A percentile compares a stretch with the other conserved stretches of the same genome.
Evolutionary conservation across 2,797 vertebrate genomes (phyloP).

Genomic region (Chanos chanos): DNA sequence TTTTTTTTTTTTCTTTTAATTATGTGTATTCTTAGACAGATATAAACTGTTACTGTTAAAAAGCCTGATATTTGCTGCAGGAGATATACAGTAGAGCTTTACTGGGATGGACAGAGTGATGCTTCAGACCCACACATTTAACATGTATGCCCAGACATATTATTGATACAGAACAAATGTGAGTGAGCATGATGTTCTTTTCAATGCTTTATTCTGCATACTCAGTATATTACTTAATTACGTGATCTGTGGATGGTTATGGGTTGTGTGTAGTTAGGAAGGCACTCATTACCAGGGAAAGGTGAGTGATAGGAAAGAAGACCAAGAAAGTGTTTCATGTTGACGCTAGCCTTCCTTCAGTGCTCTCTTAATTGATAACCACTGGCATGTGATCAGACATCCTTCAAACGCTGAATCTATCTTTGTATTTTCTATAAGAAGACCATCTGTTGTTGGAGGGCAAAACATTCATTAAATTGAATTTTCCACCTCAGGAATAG

Average conservation of each 20-base stretch:
- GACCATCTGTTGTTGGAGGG: constrained; percentile 72
- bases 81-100: too few species aligned
- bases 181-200: too few species aligned
- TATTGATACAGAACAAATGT: too few species aligned
- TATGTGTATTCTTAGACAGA: neutral
- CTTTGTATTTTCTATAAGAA: constrained; percentile 72
- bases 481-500: constrained; percentile 67
- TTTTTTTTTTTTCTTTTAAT: neutral
- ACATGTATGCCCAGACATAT: too few species aligned
- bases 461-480: constrained; percentile 71
- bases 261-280: neutral
- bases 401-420: constrained; percentile 69
- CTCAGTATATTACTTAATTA: too few species aligned
- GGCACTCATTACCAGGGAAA: too few species aligned
- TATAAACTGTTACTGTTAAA: neutral
- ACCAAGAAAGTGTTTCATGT: constrained; percentile 55
- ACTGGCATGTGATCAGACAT: constrained; percentile 75
- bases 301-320: constrained; percentile 41
- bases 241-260: neutral
- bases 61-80: neutral
- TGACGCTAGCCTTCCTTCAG: constrained; percentile 58
- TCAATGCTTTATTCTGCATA: too few species aligned
- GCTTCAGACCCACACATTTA: too few species aligned
- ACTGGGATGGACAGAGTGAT: too few species aligned
- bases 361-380: constrained; percentile 70